Conservation (phyloP, 1,140 invertebrate genomes). For the Leguminivora glycinivorella region DNA sequence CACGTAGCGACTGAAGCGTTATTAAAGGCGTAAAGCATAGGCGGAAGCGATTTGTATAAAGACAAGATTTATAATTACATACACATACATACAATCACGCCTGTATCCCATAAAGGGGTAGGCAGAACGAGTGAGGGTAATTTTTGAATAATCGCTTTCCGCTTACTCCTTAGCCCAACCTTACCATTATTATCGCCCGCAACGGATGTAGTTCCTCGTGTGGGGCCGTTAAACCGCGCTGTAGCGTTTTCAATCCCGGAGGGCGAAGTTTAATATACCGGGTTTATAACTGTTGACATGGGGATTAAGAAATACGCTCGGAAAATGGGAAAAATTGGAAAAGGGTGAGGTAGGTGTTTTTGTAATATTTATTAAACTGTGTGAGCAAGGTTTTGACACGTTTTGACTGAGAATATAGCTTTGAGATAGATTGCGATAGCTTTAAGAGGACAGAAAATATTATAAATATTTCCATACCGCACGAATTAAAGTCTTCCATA, state of each 20-base stretch:
- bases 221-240: conserved; percentile 50
- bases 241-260: conserved; percentile 20
- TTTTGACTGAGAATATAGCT: no score
- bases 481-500: no score
- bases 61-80: no score
- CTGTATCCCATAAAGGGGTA: no score
- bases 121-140: no score
- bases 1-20: conserved; percentile 12
- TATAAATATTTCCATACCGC: no score
- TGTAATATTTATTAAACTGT: no score
- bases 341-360: no score
- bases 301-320: conserved; percentile 8
- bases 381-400: no score
- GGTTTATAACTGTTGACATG: conserved; percentile 19
- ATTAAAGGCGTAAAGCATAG: not conserved
- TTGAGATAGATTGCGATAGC: no score
- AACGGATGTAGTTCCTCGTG: conserved; percentile 47
- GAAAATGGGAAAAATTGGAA: not conserved
- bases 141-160: not conserved
- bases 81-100: no score
- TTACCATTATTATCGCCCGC: conserved; percentile 41
- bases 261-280: conserved; percentile 18
- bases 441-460: no score
- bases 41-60: not conserved
- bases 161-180: conserved; percentile 32